These are phyloP conservation scores for Stegophylla sp. DNA, from an alignment of 2,888 invertebrate species.

Conservation along the genomic window DNA sequence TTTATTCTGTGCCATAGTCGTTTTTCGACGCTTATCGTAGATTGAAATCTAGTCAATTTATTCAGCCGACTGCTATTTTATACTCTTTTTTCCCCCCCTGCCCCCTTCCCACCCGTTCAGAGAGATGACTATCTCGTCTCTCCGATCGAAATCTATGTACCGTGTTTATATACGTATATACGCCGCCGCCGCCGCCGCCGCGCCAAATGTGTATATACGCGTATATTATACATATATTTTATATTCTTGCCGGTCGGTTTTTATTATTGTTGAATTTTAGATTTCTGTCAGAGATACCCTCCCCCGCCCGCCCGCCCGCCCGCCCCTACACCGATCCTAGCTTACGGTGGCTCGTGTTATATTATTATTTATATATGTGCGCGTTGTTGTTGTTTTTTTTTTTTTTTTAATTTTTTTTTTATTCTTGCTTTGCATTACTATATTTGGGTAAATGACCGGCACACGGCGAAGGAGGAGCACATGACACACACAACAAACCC, in stretches of 20 bases:
- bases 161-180: too few relatives aligned
- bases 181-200: slow-evolving; percentile 46
- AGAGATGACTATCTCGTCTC: slow-evolving; percentile 8
- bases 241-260: slow-evolving; percentile 21
- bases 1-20: background rate
- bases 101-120: too few relatives aligned
- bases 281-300: slow-evolving; percentile 33
- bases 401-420: background rate
- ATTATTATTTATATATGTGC: background rate
- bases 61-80: slow-evolving; percentile 38
- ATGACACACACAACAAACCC: too few relatives aligned
- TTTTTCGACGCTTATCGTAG: slow-evolving; percentile 39
- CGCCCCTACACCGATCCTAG: background rate
- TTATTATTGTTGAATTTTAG: slow-evolving; percentile 43
- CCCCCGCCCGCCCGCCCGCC: background rate
- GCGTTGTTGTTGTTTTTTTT: background rate
- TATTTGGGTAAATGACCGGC: slow-evolving; percentile 33
- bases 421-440: slow-evolving; percentile 24
- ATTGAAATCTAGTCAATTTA: slow-evolving; percentile 52
- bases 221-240: background rate
- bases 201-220: slow-evolving; percentile 1
- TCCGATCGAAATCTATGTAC: slow-evolving; percentile 43
- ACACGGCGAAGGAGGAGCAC: background rate
- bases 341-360: background rate
- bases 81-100: background rate